A percentile compares a stretch with the other conserved stretches of the same genome.
Conservation (phyloP, 2,888 invertebrate genomes). For the Nomada flava region DNA sequence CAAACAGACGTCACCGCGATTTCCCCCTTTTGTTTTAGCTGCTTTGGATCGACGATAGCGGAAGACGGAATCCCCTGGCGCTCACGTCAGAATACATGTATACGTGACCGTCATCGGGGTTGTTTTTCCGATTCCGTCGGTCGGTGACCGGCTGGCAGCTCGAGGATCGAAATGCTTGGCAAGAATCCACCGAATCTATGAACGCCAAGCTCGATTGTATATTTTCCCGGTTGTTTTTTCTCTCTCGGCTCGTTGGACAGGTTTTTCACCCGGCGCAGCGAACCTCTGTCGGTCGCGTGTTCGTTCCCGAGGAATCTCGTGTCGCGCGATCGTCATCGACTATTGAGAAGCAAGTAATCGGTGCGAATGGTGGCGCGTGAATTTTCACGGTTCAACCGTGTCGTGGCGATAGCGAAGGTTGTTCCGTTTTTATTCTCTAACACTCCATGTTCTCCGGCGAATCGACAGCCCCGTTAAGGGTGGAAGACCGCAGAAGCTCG, state of each 20-base stretch:
- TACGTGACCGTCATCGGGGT: conserved; percentile 8
- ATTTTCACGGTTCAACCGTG: conserved; percentile 20
- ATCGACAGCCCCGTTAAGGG: background rate
- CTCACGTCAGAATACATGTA: background rate
- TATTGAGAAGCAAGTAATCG: conserved; percentile 16
- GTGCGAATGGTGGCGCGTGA: conserved; percentile 30
- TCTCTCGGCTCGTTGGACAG: background rate
- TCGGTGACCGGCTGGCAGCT: conserved; percentile 47
- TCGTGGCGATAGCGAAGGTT: conserved; percentile 26
- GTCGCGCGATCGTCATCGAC: conserved; percentile 4
- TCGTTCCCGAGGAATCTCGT: conserved; percentile 12
- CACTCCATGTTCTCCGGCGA: background rate
- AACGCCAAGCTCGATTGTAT: conserved; percentile 23
- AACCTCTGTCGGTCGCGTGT: background rate
- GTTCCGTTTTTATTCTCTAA: no score
- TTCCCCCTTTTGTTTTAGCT: no score
- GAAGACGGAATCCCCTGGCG: background rate
- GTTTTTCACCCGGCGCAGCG: background rate
- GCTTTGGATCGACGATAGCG: no score
- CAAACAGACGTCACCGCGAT: no score
- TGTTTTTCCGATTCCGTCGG: conserved; percentile 39
- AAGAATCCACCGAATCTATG: conserved; percentile 42
- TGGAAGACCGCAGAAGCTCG: conserved; percentile 24
- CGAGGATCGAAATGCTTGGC: conserved; percentile 57
- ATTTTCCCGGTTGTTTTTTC: background rate